These are phyloP conservation scores for Tubulanus polymorphus DNA, from an alignment of 2,888 invertebrate species.

Conservation along the genomic window DNA sequence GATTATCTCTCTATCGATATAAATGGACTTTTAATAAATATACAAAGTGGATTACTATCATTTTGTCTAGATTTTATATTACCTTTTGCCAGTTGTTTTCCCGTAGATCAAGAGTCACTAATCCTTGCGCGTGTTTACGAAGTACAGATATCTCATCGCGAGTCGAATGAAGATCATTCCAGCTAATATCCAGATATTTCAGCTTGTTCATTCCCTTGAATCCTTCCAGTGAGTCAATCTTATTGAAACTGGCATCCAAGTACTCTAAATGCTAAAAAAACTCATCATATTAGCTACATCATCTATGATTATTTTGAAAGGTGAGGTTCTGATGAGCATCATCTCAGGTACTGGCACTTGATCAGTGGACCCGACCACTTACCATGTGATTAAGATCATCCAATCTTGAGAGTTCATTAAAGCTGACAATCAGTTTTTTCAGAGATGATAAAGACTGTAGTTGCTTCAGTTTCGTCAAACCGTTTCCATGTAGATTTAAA, in stretches of 20 bases:
- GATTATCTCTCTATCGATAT: too few species aligned
- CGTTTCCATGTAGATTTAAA: constrained; percentile 48
- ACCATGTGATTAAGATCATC: constrained; percentile 48
- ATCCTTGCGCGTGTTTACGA: constrained; percentile 38
- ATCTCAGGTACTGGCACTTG: not conserved
- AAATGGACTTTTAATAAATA: too few species aligned
- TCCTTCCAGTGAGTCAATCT: constrained; percentile 47
- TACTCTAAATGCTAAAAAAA: constrained; percentile 40
- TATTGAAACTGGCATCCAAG: constrained; percentile 52
- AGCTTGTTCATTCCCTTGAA: constrained; percentile 44
- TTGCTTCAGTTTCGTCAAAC: constrained; percentile 31
- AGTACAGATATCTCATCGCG: constrained; percentile 47
- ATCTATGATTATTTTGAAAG: too few species aligned
- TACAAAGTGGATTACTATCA: too few species aligned
- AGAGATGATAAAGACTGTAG: constrained; percentile 33
- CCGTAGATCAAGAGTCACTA: constrained; percentile 41
- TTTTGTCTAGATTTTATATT: too few species aligned
- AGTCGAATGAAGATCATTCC: constrained; percentile 46
- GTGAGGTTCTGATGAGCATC: too few species aligned
- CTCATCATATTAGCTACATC: too few species aligned
- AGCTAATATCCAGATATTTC: constrained; percentile 42
- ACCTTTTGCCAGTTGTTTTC: constrained; percentile 52
- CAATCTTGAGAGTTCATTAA: constrained; percentile 47
- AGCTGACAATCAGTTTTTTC: constrained; percentile 42
- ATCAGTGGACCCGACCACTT: constrained; percentile 13